Conservation (phyloP, 2,797 vertebrate genomes). For the Podargus strigoides region DNA sequence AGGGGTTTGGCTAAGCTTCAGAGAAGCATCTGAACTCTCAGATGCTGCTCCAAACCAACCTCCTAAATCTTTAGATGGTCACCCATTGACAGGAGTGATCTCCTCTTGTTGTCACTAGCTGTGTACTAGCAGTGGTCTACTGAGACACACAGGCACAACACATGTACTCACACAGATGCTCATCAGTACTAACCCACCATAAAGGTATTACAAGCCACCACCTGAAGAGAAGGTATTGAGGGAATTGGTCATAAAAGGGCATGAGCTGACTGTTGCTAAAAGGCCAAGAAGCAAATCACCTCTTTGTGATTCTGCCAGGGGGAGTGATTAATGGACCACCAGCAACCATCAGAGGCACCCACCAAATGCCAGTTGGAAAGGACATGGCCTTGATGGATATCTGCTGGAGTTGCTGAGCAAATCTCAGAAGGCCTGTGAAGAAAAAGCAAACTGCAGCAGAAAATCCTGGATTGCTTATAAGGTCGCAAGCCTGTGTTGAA, state of each 20-base stretch:
- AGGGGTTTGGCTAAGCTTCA: conserved; percentile 59
- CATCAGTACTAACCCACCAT: background rate
- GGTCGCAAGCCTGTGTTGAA: background rate
- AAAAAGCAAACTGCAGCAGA: background rate
- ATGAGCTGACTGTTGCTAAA: background rate
- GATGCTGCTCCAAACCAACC: conserved; percentile 37
- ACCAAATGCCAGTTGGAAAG: background rate
- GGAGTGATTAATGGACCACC: background rate
- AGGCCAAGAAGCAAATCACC: background rate
- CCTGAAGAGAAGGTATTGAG: background rate
- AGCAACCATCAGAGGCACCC: background rate
- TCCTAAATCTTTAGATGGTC: conserved; percentile 26
- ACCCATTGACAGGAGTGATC: background rate
- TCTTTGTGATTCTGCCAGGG: background rate
- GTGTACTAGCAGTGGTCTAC: background rate
- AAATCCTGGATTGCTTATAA: background rate
- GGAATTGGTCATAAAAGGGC: background rate
- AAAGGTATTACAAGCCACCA: background rate
- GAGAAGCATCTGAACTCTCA: conserved; percentile 46
- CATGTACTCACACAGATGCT: background rate
- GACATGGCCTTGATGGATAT: background rate
- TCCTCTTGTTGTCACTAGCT: background rate
- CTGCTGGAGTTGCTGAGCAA: background rate
- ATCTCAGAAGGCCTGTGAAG: background rate
- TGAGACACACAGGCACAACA: background rate